A percentile compares a stretch with the other conserved stretches of the same genome.
These are phyloP conservation scores for Epinephelus fuscoguttatus DNA, from an alignment of 2,113 vertebrate genomes.

Conservation along the genomic window DNA sequence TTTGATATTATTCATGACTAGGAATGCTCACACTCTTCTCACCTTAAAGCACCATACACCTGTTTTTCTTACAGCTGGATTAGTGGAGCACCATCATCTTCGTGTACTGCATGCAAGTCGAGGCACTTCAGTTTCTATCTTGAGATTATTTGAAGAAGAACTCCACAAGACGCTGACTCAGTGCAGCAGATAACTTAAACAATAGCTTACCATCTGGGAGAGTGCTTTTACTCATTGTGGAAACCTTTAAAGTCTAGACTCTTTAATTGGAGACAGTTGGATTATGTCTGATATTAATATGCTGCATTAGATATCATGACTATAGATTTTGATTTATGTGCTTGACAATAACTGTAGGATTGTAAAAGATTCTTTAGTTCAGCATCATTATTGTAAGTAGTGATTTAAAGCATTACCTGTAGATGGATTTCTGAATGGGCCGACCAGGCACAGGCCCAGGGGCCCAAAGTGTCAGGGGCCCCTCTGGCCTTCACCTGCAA, in stretches of 20 bases:
- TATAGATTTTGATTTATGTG: neutral
- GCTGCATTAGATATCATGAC: neutral
- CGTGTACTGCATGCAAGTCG: neutral
- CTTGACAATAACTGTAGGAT: neutral
- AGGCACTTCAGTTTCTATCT: constrained; percentile 23
- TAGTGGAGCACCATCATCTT: neutral
- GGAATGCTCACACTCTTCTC: constrained; percentile 1
- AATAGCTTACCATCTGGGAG: constrained; percentile 7
- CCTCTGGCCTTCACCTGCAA: too few relatives aligned
- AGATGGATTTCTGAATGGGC: too few relatives aligned
- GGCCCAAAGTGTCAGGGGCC: too few relatives aligned
- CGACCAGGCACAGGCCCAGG: too few relatives aligned
- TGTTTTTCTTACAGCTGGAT: constrained; percentile 19
- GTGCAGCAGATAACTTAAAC: constrained; percentile 27
- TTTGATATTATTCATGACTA: constrained; percentile 21
- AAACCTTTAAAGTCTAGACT: constrained; percentile 32
- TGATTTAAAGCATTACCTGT: too few relatives aligned
- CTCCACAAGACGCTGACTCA: constrained; percentile 47
- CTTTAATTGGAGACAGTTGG: constrained; percentile 4
- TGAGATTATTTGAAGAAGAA: constrained; percentile 36
- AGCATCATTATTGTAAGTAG: neutral
- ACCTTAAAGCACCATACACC: constrained; percentile 23
- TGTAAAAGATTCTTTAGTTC: neutral
- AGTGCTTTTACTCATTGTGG: constrained; percentile 5
- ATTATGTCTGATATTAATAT: constrained; percentile 16